Evolutionary conservation across 2,113 vertebrate species (phyloP), one percentile per base, ranked within the genome.

Genomic region (Echinops telfairi): DNA sequence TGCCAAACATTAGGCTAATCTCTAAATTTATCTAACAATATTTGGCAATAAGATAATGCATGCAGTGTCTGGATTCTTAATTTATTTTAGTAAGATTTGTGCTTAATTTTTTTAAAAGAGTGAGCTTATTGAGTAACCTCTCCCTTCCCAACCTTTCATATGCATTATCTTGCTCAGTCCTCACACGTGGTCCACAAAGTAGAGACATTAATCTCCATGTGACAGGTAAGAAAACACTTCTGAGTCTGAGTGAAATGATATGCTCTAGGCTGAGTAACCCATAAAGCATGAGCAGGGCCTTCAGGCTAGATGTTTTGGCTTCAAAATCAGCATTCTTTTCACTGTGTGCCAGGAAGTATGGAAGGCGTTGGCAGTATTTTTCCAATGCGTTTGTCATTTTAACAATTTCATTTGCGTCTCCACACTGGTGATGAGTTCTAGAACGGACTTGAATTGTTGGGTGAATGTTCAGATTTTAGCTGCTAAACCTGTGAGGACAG

Each of bases 161-260:
- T 88, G 76, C 16, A 33, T 64, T 58, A 38, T 85, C 43, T 88
- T 81, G 88, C 53, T 79, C 43, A 86, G 40, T 57, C 43, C 6
- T 47, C 12, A 75, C 11, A 71, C 75, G 29, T 80, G 75, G 15
- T 40, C 5, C 8, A 25, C 62, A 85, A 83, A 70, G 19, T n/a
- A 71, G 14, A 38, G 60, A 40, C 73, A 88, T 91, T 75, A 17
- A 20, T 73, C 19, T 93, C 23, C 40, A 80, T 64, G 70, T 91
- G 68, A 89, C 11, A 86, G 22, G 82, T 89, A 93, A 81, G 71
- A 43, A 83, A 86, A 64, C 11, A 31, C 79, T 89, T 68, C 81
- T 83, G 23, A 73, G 66, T 73, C 25, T 77, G 62, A 68, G 47
- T 58, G 60, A 73, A 84, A 11, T 19, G 57, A 64, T 15, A 43